phyloP scores from a whole-genome alignment of 2,888 invertebrate genomes.

The Nudaria mundana region DNA sequence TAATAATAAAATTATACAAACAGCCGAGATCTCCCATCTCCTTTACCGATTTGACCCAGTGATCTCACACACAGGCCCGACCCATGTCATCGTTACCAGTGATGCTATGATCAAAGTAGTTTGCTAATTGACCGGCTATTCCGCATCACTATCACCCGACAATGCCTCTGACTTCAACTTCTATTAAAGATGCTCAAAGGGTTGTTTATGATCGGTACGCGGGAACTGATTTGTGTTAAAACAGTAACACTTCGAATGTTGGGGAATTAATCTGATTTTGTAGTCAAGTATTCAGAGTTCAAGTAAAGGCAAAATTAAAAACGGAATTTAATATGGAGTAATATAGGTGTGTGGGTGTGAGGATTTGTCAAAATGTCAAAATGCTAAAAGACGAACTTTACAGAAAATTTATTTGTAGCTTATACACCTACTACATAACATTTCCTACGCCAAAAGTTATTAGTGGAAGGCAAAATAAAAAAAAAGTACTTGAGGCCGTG shows the following conservation, averaged over 20 bases:
- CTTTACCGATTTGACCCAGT: slow-evolving; percentile 6
- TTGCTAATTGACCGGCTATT: slow-evolving; percentile 42
- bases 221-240: neutral
- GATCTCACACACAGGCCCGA: slow-evolving; percentile 23
- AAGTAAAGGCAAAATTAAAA: too few species aligned
- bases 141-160: slow-evolving; percentile 32
- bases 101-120: slow-evolving; percentile 41
- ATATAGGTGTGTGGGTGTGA: too few species aligned
- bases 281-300: too few species aligned
- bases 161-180: slow-evolving; percentile 26
- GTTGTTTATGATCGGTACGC: slow-evolving; percentile 6
- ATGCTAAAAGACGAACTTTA: too few species aligned
- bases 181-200: slow-evolving; percentile 36
- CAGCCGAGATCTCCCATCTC: neutral
- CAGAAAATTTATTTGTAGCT: too few species aligned
- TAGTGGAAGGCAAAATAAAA: too few species aligned
- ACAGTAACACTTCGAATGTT: neutral
- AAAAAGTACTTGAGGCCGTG: too few species aligned
- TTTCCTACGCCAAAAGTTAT: too few species aligned
- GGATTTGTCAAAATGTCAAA: too few species aligned
- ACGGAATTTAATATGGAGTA: too few species aligned
- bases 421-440: too few species aligned
- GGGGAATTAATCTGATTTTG: neutral
- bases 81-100: slow-evolving; percentile 41
- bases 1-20: too few species aligned